A percentile compares a stretch with the other conserved stretches of the same genome.
phyloP scores from a whole-genome alignment of 2,797 vertebrate species.

The Tauraco hartlaubi region DNA sequence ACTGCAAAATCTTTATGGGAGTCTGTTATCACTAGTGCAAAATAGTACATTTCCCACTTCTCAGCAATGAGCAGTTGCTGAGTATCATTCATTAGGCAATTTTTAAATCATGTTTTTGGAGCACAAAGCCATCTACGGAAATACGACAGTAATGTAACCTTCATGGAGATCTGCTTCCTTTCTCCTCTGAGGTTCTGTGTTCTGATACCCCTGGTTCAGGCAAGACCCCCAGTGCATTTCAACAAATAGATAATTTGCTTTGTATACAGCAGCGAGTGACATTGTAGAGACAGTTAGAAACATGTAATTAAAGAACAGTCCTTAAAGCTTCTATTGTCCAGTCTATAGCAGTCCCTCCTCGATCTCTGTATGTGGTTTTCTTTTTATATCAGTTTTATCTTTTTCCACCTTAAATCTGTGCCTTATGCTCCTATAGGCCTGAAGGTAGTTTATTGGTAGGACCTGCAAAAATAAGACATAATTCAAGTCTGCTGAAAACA shows the following conservation, averaged over 20 bases:
- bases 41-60: background rate
- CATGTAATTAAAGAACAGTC: background rate
- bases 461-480: background rate
- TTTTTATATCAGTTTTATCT: background rate
- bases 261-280: background rate
- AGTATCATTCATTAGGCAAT: background rate
- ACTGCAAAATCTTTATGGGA: background rate
- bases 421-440: background rate
- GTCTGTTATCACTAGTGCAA: background rate
- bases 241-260: background rate
- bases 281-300: background rate
- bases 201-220: background rate
- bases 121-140: background rate
- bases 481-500: background rate
- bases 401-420: background rate
- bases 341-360: background rate
- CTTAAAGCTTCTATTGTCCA: background rate
- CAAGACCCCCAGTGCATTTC: background rate
- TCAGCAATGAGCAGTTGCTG: background rate
- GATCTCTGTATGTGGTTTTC: background rate
- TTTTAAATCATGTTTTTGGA: background rate
- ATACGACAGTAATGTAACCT: background rate
- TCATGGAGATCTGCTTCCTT: background rate
- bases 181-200: background rate
- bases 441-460: background rate